phyloP scores from a whole-genome alignment of 2,113 vertebrate genomes.

The Leucopsar rothschildi region DNA sequence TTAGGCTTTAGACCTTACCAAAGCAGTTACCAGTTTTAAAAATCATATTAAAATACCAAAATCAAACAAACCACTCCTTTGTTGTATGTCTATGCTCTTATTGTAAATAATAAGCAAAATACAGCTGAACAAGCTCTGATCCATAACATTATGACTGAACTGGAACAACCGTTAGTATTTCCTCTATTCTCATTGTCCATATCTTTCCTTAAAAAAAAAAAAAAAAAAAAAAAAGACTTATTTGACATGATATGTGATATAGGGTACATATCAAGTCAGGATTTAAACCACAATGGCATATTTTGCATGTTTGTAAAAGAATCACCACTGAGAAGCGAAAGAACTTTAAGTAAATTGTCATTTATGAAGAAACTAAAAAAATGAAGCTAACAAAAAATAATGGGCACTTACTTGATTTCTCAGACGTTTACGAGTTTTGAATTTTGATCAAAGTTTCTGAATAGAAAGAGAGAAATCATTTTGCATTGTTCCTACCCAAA shows the following conservation, averaged over 20 bases:
- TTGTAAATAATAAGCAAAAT: background rate
- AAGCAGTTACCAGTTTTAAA: background rate
- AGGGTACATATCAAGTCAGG: background rate
- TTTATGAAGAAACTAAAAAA: background rate
- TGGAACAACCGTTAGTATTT: background rate
- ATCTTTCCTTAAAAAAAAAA: background rate
- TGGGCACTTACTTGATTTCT: background rate
- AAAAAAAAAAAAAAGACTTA: too few relatives aligned
- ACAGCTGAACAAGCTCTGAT: background rate
- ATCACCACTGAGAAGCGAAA: background rate
- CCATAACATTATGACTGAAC: background rate
- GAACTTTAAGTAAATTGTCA: background rate
- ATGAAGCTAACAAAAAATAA: background rate
- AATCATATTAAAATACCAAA: background rate
- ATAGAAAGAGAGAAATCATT: background rate
- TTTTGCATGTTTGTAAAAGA: background rate
- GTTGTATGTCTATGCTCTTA: background rate
- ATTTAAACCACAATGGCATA: background rate
- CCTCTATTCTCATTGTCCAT: background rate
- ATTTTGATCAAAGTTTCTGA: background rate
- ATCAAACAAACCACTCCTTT: background rate
- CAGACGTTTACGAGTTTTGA: background rate
- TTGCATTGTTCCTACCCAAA: background rate
- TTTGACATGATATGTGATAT: background rate
- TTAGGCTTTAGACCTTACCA: background rate